Base-by-base conservation (phyloP, 2,888 invertebrate species). In the Chloroclysta siterata region DNA sequence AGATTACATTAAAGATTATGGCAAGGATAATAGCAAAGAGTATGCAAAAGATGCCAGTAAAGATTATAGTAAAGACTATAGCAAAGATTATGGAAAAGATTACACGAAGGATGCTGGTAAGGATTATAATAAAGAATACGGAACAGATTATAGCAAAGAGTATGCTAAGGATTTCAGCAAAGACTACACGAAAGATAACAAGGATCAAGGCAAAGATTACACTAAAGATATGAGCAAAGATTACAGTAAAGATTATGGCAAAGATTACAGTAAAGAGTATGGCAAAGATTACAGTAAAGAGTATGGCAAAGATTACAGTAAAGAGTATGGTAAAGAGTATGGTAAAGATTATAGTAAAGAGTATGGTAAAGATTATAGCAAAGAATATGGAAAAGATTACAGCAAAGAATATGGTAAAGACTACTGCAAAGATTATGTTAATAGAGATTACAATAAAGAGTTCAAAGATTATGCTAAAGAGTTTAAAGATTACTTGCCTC, bases 401-500 rank as follows among this genome's bases (percentile, higher is more conserved):
- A 29, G 50, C 11, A 70, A 69, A 53, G 69, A 66, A n/a, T 70
- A 77, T 22, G 10, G 48, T 0, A 67, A 71, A 62, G 71, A 69
- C 58, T 71, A 77, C n/a, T 22, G 13, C 13, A 68, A 66, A 61
- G 70, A 66, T 28, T 69, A 66, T 57, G 42, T 33, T 17, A 53
- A 54, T 39, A 72, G 75, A 77, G 60, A 68, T 36, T 70, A 70
- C 50, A 59, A 62, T 33, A 70, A 66, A 29, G 68, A 68, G 11
- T 70, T 53, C 7, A 71, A 72, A 57, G 72, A 68, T 63, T 72
- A 78, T 29, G 56, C 53, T 5, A 70, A 70, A 60, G 72, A 70
- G 17, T 85, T 81, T 62, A 94, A 94, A 76, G 92, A 93, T 69
- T 93, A 93, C 73, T 82, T 92, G 56, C 92, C 94, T 0, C 92